phyloP scores from a whole-genome alignment of 1,140 invertebrate genomes.

The Leptinotarsa texana region DNA sequence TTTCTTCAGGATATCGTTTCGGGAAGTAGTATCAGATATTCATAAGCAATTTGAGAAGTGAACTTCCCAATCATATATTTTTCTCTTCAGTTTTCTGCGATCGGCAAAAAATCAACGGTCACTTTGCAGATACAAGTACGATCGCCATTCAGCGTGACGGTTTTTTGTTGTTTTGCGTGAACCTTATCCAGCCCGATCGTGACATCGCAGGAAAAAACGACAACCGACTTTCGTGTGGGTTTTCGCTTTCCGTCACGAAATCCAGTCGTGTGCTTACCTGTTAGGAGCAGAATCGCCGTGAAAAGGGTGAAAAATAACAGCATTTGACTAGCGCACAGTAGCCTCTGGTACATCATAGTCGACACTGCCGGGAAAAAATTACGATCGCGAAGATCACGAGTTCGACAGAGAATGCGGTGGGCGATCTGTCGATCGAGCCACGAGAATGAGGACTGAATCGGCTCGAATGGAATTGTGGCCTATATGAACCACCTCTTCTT shows the following conservation, averaged over 20 bases:
- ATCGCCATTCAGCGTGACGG: neutral
- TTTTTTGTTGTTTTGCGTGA: neutral
- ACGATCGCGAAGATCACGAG: constrained; percentile 14
- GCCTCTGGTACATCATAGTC: constrained; percentile 17
- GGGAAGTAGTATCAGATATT: no score
- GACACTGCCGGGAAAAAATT: constrained; percentile 12
- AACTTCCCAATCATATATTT: no score
- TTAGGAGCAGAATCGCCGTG: constrained; percentile 7
- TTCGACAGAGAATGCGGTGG: constrained; percentile 3
- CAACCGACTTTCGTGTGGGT: neutral
- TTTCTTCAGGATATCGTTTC: no score
- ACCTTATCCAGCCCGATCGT: neutral
- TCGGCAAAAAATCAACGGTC: no score
- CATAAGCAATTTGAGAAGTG: no score
- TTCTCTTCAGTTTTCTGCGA: no score
- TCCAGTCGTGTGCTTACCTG: constrained; percentile 19
- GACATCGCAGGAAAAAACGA: neutral
- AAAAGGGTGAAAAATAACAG: constrained; percentile 18
- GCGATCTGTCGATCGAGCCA: constrained; percentile 10
- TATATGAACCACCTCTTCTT: constrained; percentile 25
- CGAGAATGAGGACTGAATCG: constrained; percentile 17
- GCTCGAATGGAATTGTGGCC: constrained; percentile 18
- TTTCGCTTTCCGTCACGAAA: constrained; percentile 15
- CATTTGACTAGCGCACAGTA: constrained; percentile 18
- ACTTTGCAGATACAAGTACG: no score